Evolutionary conservation across 2,888 invertebrate species (phyloP), one percentile per base, ranked within the genome.

Genomic region (Dioctria rufipes): DNA sequence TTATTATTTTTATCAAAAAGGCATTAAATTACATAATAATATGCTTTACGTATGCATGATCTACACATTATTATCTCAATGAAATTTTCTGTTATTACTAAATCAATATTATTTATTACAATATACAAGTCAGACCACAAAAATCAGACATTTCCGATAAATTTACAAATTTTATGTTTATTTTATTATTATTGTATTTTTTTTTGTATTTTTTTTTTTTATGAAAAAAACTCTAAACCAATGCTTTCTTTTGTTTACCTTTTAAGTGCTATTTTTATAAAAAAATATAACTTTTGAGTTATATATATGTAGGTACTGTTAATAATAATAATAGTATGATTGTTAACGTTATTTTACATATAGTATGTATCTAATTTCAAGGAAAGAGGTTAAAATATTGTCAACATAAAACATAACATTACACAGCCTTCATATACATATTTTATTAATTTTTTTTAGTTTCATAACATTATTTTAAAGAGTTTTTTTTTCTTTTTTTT

Each of bases 1-100:
- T 67, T 25, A 67, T 67, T 67, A 67, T 9, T 25, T 25, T 67
- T 67, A 67, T 67, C 66, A 67, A 67, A 66, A 67, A 67, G 67
- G 67, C 67, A 43, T 67, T 67, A 67, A 67, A 67, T 67, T 67
- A 46, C 25, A 43, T 67, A 67, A 40, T 49, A n/a, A 65, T 65
- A 65, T 66, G 46, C 4, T 67, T 67, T 67, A 67, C 43, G 67
- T 67, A 67, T 67, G 67, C 67, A 42, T 25, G 25, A 25, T 25
- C 67, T 46, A 67, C 42, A 67, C 67, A 25, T 8, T 86, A 85
- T 87, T 80, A 69, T 67, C 80, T 25, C 25, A 6, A 46, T 46
- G 8, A 46, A 6, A 46, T 46, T 46, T 46, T 46, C 46, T 46
- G 5, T 5, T 46, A 46, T 0, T 65, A 77, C 25, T 82, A 25